Percentiles rank a stretch among this genome's conserved stretches.
phyloP scores from a whole-genome alignment of 2,113 vertebrate species.

The Siniperca chuatsi region DNA sequence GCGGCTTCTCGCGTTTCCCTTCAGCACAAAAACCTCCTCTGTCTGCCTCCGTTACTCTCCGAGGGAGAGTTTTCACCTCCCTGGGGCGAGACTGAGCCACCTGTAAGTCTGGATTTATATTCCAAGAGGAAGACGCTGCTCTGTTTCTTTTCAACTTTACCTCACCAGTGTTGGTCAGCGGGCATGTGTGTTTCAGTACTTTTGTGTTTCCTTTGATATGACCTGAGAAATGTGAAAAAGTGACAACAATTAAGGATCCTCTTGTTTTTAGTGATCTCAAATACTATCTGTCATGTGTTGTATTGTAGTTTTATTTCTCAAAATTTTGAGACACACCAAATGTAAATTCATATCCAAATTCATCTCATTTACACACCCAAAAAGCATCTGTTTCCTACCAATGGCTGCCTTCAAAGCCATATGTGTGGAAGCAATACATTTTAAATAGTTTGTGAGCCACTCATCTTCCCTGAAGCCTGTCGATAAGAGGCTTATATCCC shows the following conservation, averaged over 20 bases:
- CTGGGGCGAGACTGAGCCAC: constrained; percentile 60
- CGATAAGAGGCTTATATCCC: constrained; percentile 81
- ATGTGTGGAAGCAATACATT: constrained; percentile 30
- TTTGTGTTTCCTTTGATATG: no score
- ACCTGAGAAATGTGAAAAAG: background rate
- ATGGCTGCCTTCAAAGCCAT: background rate
- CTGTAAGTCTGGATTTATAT: constrained; percentile 52
- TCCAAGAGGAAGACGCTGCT: constrained; percentile 28
- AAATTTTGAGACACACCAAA: background rate
- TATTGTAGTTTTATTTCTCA: background rate
- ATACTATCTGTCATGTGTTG: background rate
- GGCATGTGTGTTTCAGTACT: background rate
- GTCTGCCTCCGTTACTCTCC: constrained; percentile 58
- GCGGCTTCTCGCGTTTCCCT: constrained; percentile 75
- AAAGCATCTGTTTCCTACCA: background rate
- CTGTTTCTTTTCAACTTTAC: constrained; percentile 15
- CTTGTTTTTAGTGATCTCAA: background rate
- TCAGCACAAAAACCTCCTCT: constrained; percentile 77
- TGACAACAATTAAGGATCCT: background rate
- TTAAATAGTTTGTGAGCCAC: constrained; percentile 47
- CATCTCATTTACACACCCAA: background rate
- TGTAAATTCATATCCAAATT: background rate
- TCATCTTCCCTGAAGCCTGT: constrained; percentile 43
- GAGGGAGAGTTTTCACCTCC: constrained; percentile 61
- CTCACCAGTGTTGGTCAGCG: background rate